A percentile compares a stretch with the other conserved stretches of the same genome.
phyloP scores from a whole-genome alignment of 2,113 vertebrate species.

The Falcunculus frontatus region DNA sequence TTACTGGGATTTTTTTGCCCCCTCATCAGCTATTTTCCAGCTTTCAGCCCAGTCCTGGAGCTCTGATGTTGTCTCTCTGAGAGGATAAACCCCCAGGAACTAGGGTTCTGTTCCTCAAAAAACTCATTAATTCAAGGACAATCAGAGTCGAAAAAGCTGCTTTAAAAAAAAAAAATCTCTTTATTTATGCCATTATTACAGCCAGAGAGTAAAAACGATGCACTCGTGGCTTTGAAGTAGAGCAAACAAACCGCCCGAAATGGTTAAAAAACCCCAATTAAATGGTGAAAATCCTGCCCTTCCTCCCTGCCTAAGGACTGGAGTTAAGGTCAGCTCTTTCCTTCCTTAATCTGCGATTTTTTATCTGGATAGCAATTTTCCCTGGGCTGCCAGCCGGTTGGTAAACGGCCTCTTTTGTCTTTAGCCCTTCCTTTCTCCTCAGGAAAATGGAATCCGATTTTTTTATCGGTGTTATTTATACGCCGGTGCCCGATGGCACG shows the following conservation, averaged over 20 bases:
- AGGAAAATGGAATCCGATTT: not conserved
- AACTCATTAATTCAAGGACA: not conserved
- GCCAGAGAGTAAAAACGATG: not conserved
- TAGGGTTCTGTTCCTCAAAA: not conserved
- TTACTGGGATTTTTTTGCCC: not conserved
- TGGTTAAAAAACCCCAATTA: not conserved
- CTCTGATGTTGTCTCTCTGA: not conserved
- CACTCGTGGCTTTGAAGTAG: not conserved
- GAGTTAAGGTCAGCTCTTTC: constrained; percentile 17
- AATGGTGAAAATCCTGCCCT: not conserved
- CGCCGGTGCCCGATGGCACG: fast-evolving
- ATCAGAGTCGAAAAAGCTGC: not conserved
- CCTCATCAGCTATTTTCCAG: not conserved
- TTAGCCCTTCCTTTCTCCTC: not conserved
- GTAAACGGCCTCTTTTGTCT: constrained; percentile 40
- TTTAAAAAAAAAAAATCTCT: not conserved
- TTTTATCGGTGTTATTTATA: not conserved
- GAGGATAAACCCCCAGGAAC: not conserved
- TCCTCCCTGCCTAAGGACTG: not conserved
- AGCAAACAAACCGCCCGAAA: not conserved
- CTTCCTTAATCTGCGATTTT: constrained; percentile 5
- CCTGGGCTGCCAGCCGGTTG: not conserved
- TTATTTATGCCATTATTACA: not conserved
- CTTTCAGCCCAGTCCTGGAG: not conserved
- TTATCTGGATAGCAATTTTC: constrained; percentile 14